These are phyloP conservation scores for Trichogramma pretiosum DNA, from an alignment of 1,140 invertebrate species.

Conservation along the genomic window DNA sequence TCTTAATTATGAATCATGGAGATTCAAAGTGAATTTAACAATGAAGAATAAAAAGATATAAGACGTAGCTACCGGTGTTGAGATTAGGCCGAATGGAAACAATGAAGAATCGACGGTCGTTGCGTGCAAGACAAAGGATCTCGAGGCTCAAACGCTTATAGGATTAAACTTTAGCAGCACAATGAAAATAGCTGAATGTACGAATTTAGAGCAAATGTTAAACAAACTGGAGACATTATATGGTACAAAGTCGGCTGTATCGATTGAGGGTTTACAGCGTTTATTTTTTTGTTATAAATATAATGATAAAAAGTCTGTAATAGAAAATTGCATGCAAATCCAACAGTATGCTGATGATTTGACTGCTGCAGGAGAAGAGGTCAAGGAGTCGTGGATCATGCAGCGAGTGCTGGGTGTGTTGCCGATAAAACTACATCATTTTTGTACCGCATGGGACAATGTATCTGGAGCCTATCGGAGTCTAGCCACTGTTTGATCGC, in stretches of 20 bases:
- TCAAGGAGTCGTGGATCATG: constrained; percentile 22
- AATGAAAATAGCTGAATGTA: constrained; percentile 17
- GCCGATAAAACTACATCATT: constrained; percentile 19
- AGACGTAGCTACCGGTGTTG: constrained; percentile 14
- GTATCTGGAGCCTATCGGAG: constrained; percentile 12
- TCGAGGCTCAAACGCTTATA: constrained; percentile 13
- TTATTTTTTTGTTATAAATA: constrained; percentile 19
- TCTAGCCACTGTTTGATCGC: background rate
- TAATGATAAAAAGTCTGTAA: constrained; percentile 15
- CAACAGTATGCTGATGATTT: constrained; percentile 17
- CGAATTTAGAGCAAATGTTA: constrained; percentile 14
- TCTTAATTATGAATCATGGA: constrained; percentile 19
- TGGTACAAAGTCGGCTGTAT: constrained; percentile 19
- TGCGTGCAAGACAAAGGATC: constrained; percentile 11
- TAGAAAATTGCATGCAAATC: constrained; percentile 21
- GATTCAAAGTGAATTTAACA: constrained; percentile 21
- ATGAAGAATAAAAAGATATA: constrained; percentile 20
- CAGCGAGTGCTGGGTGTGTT: constrained; percentile 19
- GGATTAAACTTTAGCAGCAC: constrained; percentile 13
- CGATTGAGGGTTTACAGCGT: constrained; percentile 15
- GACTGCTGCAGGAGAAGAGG: constrained; percentile 11
- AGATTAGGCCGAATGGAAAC: constrained; percentile 1
- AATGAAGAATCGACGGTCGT: background rate
- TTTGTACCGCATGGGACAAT: constrained; percentile 23
- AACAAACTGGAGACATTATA: constrained; percentile 20